A percentile compares a stretch with the other conserved stretches of the same genome.
Conservation (phyloP, 1,140 invertebrate genomes). For the Calliopsis andreniformis region DNA sequence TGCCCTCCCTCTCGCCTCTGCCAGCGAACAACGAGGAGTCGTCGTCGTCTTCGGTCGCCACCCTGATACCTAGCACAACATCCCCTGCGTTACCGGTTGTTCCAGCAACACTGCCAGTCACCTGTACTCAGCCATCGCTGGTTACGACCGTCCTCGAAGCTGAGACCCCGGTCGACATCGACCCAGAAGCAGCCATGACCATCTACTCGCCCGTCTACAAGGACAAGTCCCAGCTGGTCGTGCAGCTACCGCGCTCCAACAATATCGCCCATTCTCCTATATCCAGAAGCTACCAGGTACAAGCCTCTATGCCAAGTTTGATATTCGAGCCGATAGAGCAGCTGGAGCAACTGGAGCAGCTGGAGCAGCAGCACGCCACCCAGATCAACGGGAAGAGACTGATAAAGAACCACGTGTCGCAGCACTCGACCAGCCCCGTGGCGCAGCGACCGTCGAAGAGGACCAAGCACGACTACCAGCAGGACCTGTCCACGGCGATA, state of each 20-base stretch:
- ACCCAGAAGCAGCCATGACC: slow-evolving; percentile 57
- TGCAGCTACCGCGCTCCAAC: slow-evolving; percentile 69
- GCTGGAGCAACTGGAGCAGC: slow-evolving; percentile 59
- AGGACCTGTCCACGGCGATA: slow-evolving; percentile 72
- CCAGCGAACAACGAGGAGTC: slow-evolving; percentile 52
- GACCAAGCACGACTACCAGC: slow-evolving; percentile 71
- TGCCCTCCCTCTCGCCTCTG: slow-evolving; percentile 76
- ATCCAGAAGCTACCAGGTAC: slow-evolving; percentile 64
- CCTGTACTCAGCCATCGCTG: slow-evolving; percentile 45
- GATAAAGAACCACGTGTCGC: slow-evolving; percentile 60
- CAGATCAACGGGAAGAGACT: slow-evolving; percentile 75
- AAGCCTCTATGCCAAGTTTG: slow-evolving; percentile 66
- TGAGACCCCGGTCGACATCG: slow-evolving; percentile 70
- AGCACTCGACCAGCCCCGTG: slow-evolving; percentile 52
- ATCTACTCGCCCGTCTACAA: slow-evolving; percentile 73
- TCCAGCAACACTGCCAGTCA: slow-evolving; percentile 57
- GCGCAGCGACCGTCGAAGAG: slow-evolving; percentile 57
- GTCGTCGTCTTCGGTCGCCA: slow-evolving; percentile 52
- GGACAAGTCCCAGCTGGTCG: slow-evolving; percentile 71
- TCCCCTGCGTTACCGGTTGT: slow-evolving; percentile 55
- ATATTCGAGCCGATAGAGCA: slow-evolving; percentile 69
- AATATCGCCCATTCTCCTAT: slow-evolving; percentile 62
- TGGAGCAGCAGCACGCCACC: slow-evolving; percentile 56
- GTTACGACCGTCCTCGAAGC: slow-evolving; percentile 61
- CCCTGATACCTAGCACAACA: slow-evolving; percentile 63